Base-by-base conservation (phyloP, 2,888 invertebrate genomes). In the Tholera decimalis region DNA sequence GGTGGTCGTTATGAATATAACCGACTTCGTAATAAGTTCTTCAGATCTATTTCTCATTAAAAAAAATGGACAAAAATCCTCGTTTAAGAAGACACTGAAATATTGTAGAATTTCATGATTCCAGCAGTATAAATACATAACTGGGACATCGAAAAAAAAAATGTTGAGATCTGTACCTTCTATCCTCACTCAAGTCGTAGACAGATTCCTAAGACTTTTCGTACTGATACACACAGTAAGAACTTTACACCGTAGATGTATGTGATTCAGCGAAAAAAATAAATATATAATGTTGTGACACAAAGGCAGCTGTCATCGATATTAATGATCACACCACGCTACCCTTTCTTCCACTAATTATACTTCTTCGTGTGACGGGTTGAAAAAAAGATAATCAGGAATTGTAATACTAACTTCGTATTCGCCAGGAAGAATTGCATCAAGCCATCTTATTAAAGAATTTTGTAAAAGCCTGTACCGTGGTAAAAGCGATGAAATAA, bases 201-300 rank as follows among this genome's bases (percentile, higher is more conserved):
- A 1, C 5, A 24, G 13, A 22, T 11, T 5, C 22, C 28, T 44
- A 9, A n/a, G n/a, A 13, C 28, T 20, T 9, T 20, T 26, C n/a
- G 9, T 55, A 33, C 8, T 39, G 9, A 22, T 20, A 5, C 9
- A 35, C 1, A 6, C 3, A 11, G 56, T 78, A 41, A 28, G 46
- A 79, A 91, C 92, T 89, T 92, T 59, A 66, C 54, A 54, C 67
- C 70, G 71, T 9, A 53, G 69, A 54, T 90, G 91, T 93, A 80
- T 88, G 81, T 94, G 93, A 93, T 84, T 91, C 90, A 88, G 92
- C 93, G 63, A 84, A 86, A 83, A 73, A 85, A 85, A 83, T 74
- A 82, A 83, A 85, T 83, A 86, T 87, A 88, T 90, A 88, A 82
- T 69, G 68, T 80, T 79, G 73, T 74, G 71, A 79, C 69, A 88